Conservation (phyloP, 2,113 vertebrate species). For the Thamnophis sirtalis region DNA sequence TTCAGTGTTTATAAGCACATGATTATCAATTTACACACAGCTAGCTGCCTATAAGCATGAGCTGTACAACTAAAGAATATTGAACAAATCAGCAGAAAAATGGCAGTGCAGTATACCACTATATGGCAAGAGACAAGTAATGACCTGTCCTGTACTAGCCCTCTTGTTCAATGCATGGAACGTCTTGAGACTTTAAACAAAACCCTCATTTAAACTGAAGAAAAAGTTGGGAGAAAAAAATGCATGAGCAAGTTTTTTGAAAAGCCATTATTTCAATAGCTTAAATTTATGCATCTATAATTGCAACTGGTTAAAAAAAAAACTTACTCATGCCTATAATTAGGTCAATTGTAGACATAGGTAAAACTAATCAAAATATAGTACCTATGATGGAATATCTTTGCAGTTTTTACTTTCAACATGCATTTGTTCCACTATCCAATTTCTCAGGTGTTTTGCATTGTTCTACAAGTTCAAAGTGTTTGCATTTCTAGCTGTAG, state of each 20-base stretch:
- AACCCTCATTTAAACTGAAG: background rate
- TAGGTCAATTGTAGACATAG: slow-evolving; percentile 39
- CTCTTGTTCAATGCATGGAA: slow-evolving; percentile 33
- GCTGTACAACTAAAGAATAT: slow-evolving; percentile 30
- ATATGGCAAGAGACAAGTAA: slow-evolving; percentile 38
- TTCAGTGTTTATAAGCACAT: background rate
- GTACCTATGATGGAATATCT: slow-evolving; percentile 1
- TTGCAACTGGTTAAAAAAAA: slow-evolving; percentile 41
- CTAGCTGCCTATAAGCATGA: slow-evolving; percentile 50
- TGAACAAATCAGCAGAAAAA: slow-evolving; percentile 45
- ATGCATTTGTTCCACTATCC: slow-evolving; percentile 23
- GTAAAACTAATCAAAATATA: slow-evolving; percentile 43
- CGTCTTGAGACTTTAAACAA: slow-evolving; percentile 23
- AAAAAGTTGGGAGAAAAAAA: background rate
- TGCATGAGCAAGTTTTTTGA: background rate
- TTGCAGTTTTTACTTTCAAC: slow-evolving; percentile 32
- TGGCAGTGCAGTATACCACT: slow-evolving; percentile 54
- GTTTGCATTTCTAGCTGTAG: background rate
- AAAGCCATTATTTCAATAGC: background rate
- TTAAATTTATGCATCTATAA: slow-evolving; percentile 38
- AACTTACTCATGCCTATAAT: slow-evolving; percentile 40
- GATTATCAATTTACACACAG: background rate
- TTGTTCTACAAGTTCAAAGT: background rate
- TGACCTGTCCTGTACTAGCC: background rate
- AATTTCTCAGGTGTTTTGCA: slow-evolving; percentile 37